Percentiles rank a stretch among this genome's conserved stretches.
phyloP scores from a whole-genome alignment of 2,113 vertebrate species.

The Odocoileus virginianus region DNA sequence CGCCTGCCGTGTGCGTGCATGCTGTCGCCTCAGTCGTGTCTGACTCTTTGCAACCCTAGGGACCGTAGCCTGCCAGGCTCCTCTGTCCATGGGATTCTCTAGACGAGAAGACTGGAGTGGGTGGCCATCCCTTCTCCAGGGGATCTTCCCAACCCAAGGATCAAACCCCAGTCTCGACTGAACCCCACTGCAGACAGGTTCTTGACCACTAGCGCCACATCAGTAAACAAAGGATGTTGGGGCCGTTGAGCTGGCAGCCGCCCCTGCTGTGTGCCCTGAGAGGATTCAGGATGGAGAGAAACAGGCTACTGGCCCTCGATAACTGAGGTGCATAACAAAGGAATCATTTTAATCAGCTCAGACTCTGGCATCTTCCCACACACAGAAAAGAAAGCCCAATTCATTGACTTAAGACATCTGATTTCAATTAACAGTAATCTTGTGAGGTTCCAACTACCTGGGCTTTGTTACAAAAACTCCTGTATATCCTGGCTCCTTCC shows the following conservation, averaged over 20 bases:
- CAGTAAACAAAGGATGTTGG: neutral
- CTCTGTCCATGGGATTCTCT: neutral
- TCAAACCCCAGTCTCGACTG: neutral
- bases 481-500: neutral
- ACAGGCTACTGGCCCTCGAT: neutral
- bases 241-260: neutral
- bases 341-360: too few relatives aligned
- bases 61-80: neutral
- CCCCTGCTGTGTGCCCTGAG: neutral
- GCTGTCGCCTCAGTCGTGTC: neutral
- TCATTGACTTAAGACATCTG: neutral
- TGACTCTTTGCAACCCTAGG: neutral
- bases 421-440: neutral
- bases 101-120: neutral
- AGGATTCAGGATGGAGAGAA: neutral
- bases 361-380: neutral
- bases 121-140: neutral
- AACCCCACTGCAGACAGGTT: neutral
- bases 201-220: neutral
- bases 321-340: neutral
- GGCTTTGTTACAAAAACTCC: neutral
- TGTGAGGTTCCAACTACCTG: neutral
- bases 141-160: neutral
- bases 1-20: rapidly evolving
- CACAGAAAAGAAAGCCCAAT: neutral